Percentiles rank a stretch among this genome's conserved stretches.
Evolutionary conservation across 1,140 invertebrate genomes (phyloP).

Genomic region (Dufourea novaeangliae): DNA sequence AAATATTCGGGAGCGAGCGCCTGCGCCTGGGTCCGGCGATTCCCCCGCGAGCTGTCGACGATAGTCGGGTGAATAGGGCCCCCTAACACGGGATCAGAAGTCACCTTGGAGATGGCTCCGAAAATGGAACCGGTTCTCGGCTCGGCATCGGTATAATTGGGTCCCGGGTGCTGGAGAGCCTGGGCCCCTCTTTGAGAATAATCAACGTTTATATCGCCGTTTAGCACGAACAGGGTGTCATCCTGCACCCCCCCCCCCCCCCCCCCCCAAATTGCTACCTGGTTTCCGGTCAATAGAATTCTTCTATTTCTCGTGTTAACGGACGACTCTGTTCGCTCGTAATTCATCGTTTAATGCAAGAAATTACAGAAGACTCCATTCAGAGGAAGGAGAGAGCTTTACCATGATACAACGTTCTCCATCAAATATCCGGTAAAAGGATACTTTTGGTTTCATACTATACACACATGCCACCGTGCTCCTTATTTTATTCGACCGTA

Average conservation of each 20-base stretch:
- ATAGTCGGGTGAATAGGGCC: constrained; percentile 17
- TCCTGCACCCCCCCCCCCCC: no score
- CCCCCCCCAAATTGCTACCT: not conserved
- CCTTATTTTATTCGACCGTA: constrained; percentile 17
- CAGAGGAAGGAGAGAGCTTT: not conserved
- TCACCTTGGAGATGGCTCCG: constrained; percentile 60
- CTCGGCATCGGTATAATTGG: constrained; percentile 47
- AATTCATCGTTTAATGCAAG: constrained; percentile 2
- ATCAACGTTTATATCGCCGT: constrained; percentile 62
- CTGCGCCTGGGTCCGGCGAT: not conserved
- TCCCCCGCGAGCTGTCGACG: constrained; percentile 28
- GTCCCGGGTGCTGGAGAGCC: constrained; percentile 27
- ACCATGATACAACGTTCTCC: constrained; percentile 21
- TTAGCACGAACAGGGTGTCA: constrained; percentile 41
- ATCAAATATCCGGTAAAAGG: constrained; percentile 38
- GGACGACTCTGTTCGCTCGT: not conserved
- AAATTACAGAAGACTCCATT: constrained; percentile 14
- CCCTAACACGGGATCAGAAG: constrained; percentile 53
- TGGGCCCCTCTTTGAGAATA: constrained; percentile 39
- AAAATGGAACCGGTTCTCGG: constrained; percentile 63
- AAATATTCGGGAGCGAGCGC: constrained; percentile 36
- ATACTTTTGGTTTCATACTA: constrained; percentile 27
- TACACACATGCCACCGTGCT: constrained; percentile 13
- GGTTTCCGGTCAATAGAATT: not conserved
- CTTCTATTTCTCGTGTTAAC: not conserved